Base-by-base conservation (phyloP, 2,113 vertebrate genomes). In the Emberiza fucata region DNA sequence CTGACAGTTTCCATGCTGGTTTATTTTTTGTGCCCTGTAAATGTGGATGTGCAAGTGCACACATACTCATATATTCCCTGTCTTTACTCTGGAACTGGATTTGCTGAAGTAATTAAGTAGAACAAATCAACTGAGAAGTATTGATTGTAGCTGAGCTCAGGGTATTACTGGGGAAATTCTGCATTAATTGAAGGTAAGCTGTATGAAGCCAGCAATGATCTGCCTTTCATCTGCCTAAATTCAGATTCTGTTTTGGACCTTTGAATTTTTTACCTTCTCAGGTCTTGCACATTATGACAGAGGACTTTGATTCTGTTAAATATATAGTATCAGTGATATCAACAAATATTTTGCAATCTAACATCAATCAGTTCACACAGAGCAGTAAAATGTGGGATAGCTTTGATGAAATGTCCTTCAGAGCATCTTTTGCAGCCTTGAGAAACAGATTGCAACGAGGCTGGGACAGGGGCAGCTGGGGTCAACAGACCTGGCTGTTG, bases 321-420 rank as follows among this genome's bases (percentile, higher is more conserved):
- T 1, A 1, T 22, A 24, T 51, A 5, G n/a, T 64, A 40, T 7
- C 44, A 42, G 3, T n/a, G 25, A 0, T 1, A 54, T 23, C 48
- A 35, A 24, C 13, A 42, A 69, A 14, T 48, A 33, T 31, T 77
- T 86, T 80, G 39, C 53, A 51, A 9, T 60, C n/a, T 72, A 12
- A 42, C 12, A 19, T 94, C 54, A 39, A 14, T 69, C 40, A 92
- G 51, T 83, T 83, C 76, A 59, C 29, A 5, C 13, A 15, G 23
- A 76, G 29, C 19, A 24, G 14, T 47, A 33, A 83, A 71, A 56
- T 28, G 40, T 39, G n/a, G 18, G 1, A 10, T 39, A 16, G 53
- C 76, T 86, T 69, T 66, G 68, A 47, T 39, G 50, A 40, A 57
- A 37, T 54, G 18, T 16, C 24, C 28, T 48, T 14, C 42, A 70